These are phyloP conservation scores for Pararge aegeria DNA, from an alignment of 1,140 invertebrate genomes.

Conservation along the genomic window DNA sequence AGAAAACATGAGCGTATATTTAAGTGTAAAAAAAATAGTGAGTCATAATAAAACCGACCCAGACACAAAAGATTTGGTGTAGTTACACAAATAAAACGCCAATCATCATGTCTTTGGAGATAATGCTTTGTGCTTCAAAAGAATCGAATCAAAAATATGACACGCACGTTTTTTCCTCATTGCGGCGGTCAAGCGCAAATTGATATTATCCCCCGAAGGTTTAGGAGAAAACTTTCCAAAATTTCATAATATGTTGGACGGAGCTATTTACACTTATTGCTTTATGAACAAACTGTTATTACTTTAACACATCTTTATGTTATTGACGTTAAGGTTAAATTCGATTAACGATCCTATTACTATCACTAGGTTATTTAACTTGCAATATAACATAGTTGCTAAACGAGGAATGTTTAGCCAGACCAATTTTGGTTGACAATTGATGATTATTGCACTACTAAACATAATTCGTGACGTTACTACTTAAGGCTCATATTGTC, in stretches of 20 bases:
- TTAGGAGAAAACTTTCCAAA: neutral
- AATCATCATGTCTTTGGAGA: conserved; percentile 40
- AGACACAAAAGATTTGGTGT: conserved; percentile 46
- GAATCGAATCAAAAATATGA: conserved; percentile 33
- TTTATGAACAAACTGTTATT: neutral
- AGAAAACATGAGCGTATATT: conserved; percentile 27
- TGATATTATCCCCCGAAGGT: conserved; percentile 6
- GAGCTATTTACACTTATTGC: neutral
- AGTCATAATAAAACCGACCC: conserved; percentile 50
- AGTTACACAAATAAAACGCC: conserved; percentile 40
- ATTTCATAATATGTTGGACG: neutral
- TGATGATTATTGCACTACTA: no score
- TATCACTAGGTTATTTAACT: no score
- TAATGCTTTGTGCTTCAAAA: conserved; percentile 38
- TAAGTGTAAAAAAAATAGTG: conserved; percentile 42
- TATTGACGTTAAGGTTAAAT: no score
- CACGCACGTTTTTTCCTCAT: conserved; percentile 29
- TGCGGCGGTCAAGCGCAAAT: conserved; percentile 10
- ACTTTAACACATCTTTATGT: no score
- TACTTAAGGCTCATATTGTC: no score
- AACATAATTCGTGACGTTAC: no score
- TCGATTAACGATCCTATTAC: no score
- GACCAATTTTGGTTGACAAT: no score
- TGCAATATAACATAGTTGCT: no score
- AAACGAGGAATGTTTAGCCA: no score